phyloP scores from a whole-genome alignment of 1,140 invertebrate genomes.

The Episyrphus balteatus region DNA sequence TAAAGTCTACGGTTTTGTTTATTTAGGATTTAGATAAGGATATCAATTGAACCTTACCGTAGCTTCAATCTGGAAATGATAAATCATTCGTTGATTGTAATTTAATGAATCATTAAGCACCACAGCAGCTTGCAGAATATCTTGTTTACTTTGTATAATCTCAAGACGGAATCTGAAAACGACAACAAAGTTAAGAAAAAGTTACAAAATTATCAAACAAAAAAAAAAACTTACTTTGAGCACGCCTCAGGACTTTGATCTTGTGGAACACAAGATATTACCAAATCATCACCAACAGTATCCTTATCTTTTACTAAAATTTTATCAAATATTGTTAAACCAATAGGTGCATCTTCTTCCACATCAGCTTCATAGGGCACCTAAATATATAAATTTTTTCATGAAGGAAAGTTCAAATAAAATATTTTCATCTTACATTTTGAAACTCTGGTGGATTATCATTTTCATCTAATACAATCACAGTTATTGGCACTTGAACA shows the following conservation, averaged over 20 bases:
- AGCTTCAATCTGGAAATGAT: constrained; percentile 57
- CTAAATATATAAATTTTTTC: constrained; percentile 29
- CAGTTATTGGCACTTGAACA: constrained; percentile 62
- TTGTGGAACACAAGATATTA: constrained; percentile 52
- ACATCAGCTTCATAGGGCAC: constrained; percentile 69
- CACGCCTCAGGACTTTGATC: constrained; percentile 31
- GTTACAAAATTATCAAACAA: not conserved
- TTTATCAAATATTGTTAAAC: constrained; percentile 58
- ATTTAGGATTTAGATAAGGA: too few relatives aligned
- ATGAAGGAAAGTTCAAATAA: not conserved
- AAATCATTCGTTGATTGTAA: constrained; percentile 62
- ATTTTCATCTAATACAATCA: constrained; percentile 79
- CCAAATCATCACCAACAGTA: constrained; percentile 64
- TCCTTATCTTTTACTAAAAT: constrained; percentile 69
- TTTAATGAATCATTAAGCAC: constrained; percentile 53
- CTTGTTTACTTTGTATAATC: constrained; percentile 49
- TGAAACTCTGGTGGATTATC: constrained; percentile 76
- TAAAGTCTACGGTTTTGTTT: too few relatives aligned
- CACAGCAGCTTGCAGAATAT: constrained; percentile 50
- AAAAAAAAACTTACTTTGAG: constrained; percentile 18
- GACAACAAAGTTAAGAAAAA: not conserved
- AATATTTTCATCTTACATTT: constrained; percentile 41
- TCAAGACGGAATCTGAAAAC: constrained; percentile 51
- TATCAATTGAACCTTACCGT: constrained; percentile 43
- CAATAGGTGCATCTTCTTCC: constrained; percentile 62